Evolutionary conservation across 2,113 vertebrate genomes (phyloP).

Genomic region (Pyrgilauda ruficollis): DNA sequence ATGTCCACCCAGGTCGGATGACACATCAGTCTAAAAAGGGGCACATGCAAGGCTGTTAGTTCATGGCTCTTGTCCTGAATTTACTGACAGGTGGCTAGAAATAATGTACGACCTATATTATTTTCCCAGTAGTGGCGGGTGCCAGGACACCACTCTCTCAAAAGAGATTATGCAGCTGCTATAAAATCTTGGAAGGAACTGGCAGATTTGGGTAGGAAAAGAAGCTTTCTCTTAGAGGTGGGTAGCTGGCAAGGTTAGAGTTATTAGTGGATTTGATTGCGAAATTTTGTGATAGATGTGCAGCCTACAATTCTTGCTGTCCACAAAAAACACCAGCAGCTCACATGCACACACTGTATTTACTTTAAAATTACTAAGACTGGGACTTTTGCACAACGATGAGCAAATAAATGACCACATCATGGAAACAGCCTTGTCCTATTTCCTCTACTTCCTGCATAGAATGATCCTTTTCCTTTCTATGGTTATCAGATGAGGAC

Average conservation of each 20-base stretch:
- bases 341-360: background rate
- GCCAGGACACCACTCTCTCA: background rate
- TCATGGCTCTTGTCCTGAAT: constrained; percentile 2
- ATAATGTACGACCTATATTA: constrained; percentile 30
- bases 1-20: constrained; percentile 4
- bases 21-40: constrained; percentile 46
- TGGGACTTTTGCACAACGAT: background rate
- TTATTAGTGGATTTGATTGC: background rate
- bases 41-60: background rate
- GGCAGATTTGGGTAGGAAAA: background rate
- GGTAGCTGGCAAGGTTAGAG: background rate
- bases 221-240: background rate
- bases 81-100: constrained; percentile 55
- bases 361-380: background rate
- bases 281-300: background rate
- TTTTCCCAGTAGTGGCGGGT: background rate
- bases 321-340: background rate
- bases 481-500: background rate
- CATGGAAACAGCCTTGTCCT: background rate
- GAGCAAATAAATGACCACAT: background rate
- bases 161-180: constrained; percentile 24
- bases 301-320: background rate
- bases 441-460: background rate
- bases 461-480: background rate
- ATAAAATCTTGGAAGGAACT: background rate